Evolutionary conservation across 2,797 vertebrate genomes (phyloP).

Genomic region (Coregonus suidteri): DNA sequence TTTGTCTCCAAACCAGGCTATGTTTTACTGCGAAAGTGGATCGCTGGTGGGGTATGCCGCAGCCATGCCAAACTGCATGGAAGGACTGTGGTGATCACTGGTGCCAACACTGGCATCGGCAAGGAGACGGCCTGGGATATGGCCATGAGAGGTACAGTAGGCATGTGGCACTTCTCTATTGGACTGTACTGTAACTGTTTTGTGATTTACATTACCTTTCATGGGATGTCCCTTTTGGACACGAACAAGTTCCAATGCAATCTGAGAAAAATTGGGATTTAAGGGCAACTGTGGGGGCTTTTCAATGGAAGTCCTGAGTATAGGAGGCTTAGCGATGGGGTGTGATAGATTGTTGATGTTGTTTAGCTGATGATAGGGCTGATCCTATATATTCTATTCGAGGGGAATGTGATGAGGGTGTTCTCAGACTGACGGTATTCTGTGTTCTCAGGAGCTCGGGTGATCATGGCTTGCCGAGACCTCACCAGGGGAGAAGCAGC

Average conservation of each 20-base stretch:
- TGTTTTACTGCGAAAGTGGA: constrained; percentile 67
- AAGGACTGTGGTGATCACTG: constrained; percentile 81
- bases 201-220: neutral
- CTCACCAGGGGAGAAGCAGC: constrained; percentile 46
- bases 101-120: constrained; percentile 84
- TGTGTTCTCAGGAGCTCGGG: constrained; percentile 50
- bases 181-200: neutral
- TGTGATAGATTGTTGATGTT: too few relatives aligned
- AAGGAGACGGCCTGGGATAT: constrained; percentile 82
- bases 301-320: neutral
- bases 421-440: neutral
- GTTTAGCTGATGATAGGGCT: neutral
- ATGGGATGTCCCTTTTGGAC: neutral
- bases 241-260: neutral
- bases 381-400: neutral
- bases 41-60: constrained; percentile 76
- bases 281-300: neutral
- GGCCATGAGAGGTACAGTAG: constrained; percentile 75
- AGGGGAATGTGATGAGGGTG: neutral
- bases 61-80: constrained; percentile 72
- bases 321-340: neutral
- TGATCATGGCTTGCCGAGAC: constrained; percentile 63
- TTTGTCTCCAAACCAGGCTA: constrained; percentile 39
- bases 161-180: neutral
- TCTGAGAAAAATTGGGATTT: neutral